Conservation (phyloP, 2,888 invertebrate genomes). For the Frankliniella fusca region DNA sequence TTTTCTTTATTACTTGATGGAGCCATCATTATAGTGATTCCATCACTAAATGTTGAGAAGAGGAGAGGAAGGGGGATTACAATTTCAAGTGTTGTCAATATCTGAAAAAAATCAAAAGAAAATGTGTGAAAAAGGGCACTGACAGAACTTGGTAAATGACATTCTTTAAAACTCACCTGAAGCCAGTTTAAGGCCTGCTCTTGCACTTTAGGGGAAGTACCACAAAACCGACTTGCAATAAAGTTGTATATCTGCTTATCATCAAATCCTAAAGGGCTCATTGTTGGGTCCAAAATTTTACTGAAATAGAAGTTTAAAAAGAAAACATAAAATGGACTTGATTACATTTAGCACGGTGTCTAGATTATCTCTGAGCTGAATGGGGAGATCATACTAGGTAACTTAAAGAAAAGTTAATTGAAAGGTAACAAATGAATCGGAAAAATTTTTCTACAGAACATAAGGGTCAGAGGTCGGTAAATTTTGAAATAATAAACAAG, state of each 20-base stretch:
- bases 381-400: background rate
- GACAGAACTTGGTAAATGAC: too few species aligned
- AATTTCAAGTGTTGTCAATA: constrained; percentile 82
- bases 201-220: constrained; percentile 74
- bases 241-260: constrained; percentile 94
- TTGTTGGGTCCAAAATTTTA: constrained; percentile 94
- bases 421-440: background rate
- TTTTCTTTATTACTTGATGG: background rate
- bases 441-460: background rate
- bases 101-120: constrained; percentile 48
- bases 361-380: background rate
- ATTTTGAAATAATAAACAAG: too few species aligned
- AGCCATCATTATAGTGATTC: constrained; percentile 68
- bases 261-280: constrained; percentile 91
- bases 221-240: constrained; percentile 77
- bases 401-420: background rate
- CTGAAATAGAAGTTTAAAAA: constrained; percentile 50
- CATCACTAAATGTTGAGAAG: constrained; percentile 86
- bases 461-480: too few species aligned
- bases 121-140: too few species aligned
- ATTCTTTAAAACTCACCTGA: constrained; percentile 53
- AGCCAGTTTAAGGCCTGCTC: constrained; percentile 87
- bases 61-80: constrained; percentile 81
- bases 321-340: background rate
- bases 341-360: background rate